Percentiles rank a stretch among this genome's conserved stretches.
Evolutionary conservation across 37 sponge, comb jelly and placozoan species (phyloP).

Genomic region (Bolinopsis microptera): DNA sequence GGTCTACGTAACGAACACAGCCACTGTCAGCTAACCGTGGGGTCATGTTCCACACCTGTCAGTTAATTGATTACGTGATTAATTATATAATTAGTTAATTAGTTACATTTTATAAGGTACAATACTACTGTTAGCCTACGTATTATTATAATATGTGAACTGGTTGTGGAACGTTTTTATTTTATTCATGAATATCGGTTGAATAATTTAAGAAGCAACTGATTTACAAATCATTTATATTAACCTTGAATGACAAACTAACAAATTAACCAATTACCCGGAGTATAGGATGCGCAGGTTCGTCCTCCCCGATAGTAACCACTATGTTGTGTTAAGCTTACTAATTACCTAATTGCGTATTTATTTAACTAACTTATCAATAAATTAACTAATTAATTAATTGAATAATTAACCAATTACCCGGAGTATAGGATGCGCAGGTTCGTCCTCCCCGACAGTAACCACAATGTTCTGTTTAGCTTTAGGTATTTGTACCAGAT

Average conservation of each 20-base stretch:
- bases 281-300: neutral
- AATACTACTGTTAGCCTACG: too few species aligned
- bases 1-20: constrained; percentile 21
- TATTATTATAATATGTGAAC: too few species aligned
- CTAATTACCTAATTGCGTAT: too few species aligned
- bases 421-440: neutral
- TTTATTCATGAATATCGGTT: too few species aligned
- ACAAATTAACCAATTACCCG: constrained; percentile 6
- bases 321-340: constrained; percentile 59
- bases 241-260: neutral
- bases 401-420: neutral
- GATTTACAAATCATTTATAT: too few species aligned
- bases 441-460: constrained; percentile 42
- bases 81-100: too few species aligned
- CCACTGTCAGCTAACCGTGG: neutral
- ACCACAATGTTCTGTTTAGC: constrained; percentile 61
- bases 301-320: constrained; percentile 45
- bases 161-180: too few species aligned
- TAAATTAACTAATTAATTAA: neutral
- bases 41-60: constrained; percentile 56
- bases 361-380: too few species aligned
- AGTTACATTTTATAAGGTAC: too few species aligned
- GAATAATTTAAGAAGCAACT: too few species aligned
- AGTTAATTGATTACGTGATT: too few species aligned
- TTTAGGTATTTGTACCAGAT: constrained; percentile 6